Conservation (phyloP, 2,113 vertebrate genomes). For the Stigmatopora argus region DNA sequence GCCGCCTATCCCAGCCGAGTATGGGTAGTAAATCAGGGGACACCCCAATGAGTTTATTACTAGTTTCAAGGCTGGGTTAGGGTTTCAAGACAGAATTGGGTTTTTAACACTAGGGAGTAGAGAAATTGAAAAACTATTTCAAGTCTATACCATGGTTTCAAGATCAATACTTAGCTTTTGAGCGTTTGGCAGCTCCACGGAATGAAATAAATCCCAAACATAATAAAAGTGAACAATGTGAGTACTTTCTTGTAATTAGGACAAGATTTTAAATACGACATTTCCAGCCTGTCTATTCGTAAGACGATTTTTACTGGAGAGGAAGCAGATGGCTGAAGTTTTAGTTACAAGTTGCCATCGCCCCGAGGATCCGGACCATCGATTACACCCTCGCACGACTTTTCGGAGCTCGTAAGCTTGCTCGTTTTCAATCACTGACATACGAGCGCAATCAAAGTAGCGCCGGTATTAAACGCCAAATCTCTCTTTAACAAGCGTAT, state of each 20-base stretch:
- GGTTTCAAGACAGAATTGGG: too few species aligned
- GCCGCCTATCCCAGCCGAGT: too few species aligned
- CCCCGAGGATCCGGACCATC: constrained; percentile 52
- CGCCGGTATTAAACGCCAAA: constrained; percentile 44
- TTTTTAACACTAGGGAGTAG: too few species aligned
- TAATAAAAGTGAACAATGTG: neutral
- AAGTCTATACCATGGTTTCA: neutral
- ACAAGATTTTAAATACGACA: neutral
- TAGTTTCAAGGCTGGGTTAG: too few species aligned
- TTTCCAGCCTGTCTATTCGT: constrained; percentile 28
- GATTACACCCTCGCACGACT: constrained; percentile 35
- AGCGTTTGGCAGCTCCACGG: neutral
- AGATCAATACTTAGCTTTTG: constrained; percentile 15
- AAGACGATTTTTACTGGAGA: constrained; percentile 56
- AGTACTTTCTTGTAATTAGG: neutral
- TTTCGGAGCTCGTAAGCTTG: constrained; percentile 26
- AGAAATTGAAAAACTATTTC: too few species aligned
- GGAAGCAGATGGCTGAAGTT: constrained; percentile 60
- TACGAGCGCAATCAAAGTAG: constrained; percentile 42
- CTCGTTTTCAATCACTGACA: constrained; percentile 42
- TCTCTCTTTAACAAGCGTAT: constrained; percentile 45
- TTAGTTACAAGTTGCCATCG: constrained; percentile 58
- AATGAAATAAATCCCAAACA: neutral
- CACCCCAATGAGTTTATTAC: too few species aligned
- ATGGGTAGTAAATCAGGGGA: too few species aligned